Percentiles rank a stretch among this genome's conserved stretches.
Conservation (phyloP, 2,888 invertebrate species). For the Diplazon laetatorius region DNA sequence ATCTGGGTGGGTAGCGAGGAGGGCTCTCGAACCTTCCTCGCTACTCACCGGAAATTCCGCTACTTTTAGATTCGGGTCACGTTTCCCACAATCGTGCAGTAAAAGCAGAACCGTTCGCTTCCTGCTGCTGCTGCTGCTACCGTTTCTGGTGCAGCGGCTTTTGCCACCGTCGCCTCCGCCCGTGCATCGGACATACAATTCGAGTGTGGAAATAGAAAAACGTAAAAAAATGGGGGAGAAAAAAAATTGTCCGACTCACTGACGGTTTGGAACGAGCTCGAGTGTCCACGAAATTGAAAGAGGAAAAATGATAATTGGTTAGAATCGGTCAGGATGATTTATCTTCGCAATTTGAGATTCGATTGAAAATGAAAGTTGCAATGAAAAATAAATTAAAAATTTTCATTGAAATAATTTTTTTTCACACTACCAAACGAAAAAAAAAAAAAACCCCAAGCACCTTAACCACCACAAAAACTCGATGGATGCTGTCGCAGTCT, state of each 20-base stretch:
- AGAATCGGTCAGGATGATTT: too few relatives aligned
- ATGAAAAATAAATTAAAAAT: too few relatives aligned
- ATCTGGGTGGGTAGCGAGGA: neutral
- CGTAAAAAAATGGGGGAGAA: too few relatives aligned
- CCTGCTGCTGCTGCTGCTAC: conserved; percentile 16
- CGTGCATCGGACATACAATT: neutral
- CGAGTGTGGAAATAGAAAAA: conserved; percentile 24
- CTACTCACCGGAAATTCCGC: conserved; percentile 48
- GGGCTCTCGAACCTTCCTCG: conserved; percentile 13
- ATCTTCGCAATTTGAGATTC: too few relatives aligned
- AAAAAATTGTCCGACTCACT: conserved; percentile 33
- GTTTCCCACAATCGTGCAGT: conserved; percentile 53
- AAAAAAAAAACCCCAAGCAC: neutral
- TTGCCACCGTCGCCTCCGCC: conserved; percentile 14
- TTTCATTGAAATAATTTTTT: too few relatives aligned
- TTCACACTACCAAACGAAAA: neutral
- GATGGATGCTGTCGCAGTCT: neutral
- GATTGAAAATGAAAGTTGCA: too few relatives aligned
- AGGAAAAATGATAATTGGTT: too few relatives aligned
- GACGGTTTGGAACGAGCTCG: conserved; percentile 39
- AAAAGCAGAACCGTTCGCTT: conserved; percentile 54
- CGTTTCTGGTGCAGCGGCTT: neutral
- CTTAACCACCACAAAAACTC: neutral
- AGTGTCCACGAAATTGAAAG: too few relatives aligned
- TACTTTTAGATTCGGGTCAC: conserved; percentile 58